Evolutionary conservation across 2,888 invertebrate genomes (phyloP).

Genomic region (Steinernema carpocapsae): DNA sequence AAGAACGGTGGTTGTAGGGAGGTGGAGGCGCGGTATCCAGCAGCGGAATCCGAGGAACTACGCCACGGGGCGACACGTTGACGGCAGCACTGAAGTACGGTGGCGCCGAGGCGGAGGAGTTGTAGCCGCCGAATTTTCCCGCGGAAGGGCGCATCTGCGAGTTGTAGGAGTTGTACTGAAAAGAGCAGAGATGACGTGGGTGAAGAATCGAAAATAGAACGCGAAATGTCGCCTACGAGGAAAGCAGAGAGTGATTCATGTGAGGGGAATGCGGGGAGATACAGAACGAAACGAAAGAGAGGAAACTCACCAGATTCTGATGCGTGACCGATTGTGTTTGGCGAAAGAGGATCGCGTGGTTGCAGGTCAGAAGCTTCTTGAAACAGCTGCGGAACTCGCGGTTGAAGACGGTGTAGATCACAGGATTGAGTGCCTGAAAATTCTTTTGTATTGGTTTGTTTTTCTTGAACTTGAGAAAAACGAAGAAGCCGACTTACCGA

Average conservation of each 20-base stretch:
- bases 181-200: not conserved
- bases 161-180: constrained; percentile 56
- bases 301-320: constrained; percentile 41
- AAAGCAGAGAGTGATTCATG: constrained; percentile 32
- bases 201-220: not conserved
- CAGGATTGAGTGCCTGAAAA: constrained; percentile 58
- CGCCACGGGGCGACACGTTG: not conserved
- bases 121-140: constrained; percentile 41
- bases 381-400: constrained; percentile 67
- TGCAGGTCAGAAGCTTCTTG: constrained; percentile 67
- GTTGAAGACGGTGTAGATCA: constrained; percentile 70
- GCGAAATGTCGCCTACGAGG: not conserved
- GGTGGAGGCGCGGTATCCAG: not conserved
- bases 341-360: constrained; percentile 56
- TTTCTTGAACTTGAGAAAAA: not conserved
- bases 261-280: no score
- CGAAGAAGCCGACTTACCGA: no score
- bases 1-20: not conserved
- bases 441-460: constrained; percentile 45
- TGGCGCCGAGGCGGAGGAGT: constrained; percentile 47
- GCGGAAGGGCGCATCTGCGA: constrained; percentile 48
- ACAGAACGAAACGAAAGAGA: no score
- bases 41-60: not conserved
- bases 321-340: constrained; percentile 35
- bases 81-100: constrained; percentile 34